These are phyloP conservation scores for Arctocebus calabarensis DNA, from an alignment of 2,797 vertebrate genomes.

Conservation along the genomic window DNA sequence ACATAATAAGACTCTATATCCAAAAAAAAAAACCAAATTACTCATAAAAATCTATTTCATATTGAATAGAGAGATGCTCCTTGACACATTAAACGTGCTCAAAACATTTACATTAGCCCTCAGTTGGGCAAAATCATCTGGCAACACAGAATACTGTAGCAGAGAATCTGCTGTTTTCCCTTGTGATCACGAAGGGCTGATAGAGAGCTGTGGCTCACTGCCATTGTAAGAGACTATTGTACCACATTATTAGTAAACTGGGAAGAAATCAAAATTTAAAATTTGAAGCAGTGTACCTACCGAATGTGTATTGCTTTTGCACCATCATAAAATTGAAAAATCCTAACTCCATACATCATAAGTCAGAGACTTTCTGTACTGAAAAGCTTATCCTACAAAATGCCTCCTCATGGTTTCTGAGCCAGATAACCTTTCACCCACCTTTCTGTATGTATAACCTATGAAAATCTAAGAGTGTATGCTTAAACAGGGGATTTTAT, in stretches of 20 bases:
- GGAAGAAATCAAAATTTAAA: neutral
- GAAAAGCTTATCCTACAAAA: constrained; percentile 46
- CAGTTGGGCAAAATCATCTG: neutral
- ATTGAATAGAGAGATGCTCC: constrained; percentile 36
- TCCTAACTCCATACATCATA: neutral
- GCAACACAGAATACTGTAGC: neutral
- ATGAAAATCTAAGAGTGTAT: constrained; percentile 50
- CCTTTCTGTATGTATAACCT: constrained; percentile 40
- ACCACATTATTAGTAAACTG: neutral
- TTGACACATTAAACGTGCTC: neutral
- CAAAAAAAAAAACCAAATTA: no score
- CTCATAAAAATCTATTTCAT: constrained; percentile 50
- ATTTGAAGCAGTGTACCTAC: neutral
- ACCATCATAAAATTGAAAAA: neutral
- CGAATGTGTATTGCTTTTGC: neutral
- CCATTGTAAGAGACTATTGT: neutral
- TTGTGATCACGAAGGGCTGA: neutral
- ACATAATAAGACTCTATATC: no score
- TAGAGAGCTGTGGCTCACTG: neutral
- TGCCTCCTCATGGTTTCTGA: neutral
- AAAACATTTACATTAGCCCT: neutral
- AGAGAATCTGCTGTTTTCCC: neutral
- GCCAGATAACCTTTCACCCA: constrained; percentile 58
- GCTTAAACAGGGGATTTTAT: constrained; percentile 62
- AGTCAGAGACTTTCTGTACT: neutral